Percentiles rank a stretch among this genome's conserved stretches.
Evolutionary conservation across 2,113 vertebrate genomes (phyloP).

Genomic region (Microcebus griseorufus): DNA sequence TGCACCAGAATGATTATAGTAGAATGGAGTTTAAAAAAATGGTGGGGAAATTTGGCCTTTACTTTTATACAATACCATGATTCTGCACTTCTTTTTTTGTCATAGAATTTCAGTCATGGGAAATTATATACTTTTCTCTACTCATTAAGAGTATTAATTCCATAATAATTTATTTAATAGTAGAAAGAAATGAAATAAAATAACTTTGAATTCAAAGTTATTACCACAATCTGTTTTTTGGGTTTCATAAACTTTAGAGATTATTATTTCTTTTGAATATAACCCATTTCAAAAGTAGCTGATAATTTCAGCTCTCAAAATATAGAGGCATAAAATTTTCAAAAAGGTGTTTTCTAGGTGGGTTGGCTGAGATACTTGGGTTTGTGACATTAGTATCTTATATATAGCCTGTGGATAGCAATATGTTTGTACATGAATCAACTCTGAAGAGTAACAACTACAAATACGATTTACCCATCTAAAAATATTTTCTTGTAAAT

Average conservation of each 20-base stretch:
- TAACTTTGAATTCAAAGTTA: not conserved
- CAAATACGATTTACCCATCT: not conserved
- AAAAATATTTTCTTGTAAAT: not conserved
- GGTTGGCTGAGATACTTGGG: not conserved
- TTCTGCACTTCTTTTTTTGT: not conserved
- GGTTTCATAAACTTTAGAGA: not conserved
- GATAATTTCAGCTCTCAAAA: not conserved
- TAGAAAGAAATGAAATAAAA: not conserved
- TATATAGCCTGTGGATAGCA: not conserved
- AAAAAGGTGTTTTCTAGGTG: not conserved
- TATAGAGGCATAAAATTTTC: not conserved
- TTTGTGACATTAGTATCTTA: not conserved
- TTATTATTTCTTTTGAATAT: not conserved
- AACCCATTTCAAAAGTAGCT: constrained; percentile 35
- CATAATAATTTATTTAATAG: not conserved
- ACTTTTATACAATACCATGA: not conserved
- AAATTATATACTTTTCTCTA: not conserved
- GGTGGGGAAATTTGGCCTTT: not conserved
- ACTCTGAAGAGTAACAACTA: not conserved
- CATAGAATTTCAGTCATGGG: not conserved
- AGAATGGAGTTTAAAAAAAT: not conserved
- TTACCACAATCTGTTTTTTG: not conserved
- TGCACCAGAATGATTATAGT: not conserved
- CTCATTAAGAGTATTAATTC: not conserved
- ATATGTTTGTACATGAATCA: not conserved